A percentile compares a stretch with the other conserved stretches of the same genome.
phyloP scores from a whole-genome alignment of 2,113 vertebrate species.

The Pseudopodoces humilis region DNA sequence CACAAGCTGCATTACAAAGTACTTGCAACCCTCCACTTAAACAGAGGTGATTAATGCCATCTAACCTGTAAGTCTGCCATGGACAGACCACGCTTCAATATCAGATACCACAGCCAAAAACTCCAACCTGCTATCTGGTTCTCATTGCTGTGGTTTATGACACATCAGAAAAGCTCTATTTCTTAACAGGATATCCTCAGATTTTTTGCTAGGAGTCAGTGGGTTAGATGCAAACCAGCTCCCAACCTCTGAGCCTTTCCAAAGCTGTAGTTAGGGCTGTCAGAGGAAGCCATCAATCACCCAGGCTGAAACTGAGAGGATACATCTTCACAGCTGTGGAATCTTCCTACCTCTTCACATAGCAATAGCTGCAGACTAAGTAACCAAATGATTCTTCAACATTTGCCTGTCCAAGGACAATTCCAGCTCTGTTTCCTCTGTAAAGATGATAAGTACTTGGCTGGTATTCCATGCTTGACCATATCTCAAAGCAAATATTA shows the following conservation, averaged over 20 bases:
- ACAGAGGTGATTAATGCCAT: background rate
- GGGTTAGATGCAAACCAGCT: background rate
- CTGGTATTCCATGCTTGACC: background rate
- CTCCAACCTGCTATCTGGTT: background rate
- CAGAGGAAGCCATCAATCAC: slow-evolving; percentile 20
- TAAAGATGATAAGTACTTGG: background rate
- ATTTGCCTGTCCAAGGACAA: background rate
- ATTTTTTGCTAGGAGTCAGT: background rate
- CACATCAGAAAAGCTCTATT: background rate
- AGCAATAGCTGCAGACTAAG: background rate
- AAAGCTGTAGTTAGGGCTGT: background rate
- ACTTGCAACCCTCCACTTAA: background rate
- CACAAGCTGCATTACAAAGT: background rate
- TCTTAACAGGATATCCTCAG: background rate
- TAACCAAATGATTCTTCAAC: background rate
- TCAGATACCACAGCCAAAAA: background rate
- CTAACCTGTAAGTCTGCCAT: background rate
- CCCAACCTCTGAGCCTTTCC: background rate
- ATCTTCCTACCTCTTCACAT: background rate
- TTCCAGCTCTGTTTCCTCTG: background rate
- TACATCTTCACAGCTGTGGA: background rate
- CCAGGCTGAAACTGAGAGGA: background rate
- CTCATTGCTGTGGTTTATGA: background rate
- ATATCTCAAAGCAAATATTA: background rate
- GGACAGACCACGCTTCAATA: background rate